Base-by-base conservation (phyloP, 2,797 vertebrate species). In the Atherinosoma microstoma region DNA sequence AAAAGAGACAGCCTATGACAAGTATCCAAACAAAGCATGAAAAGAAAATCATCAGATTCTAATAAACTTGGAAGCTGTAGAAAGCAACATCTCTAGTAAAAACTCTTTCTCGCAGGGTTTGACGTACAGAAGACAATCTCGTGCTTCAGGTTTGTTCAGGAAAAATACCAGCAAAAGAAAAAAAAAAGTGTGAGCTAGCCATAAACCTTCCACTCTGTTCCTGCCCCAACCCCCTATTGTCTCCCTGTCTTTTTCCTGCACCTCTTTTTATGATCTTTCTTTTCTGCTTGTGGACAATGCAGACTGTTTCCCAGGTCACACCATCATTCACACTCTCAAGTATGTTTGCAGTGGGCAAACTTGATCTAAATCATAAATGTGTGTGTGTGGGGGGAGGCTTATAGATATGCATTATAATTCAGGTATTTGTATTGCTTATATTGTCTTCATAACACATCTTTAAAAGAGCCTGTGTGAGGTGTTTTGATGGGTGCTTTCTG, bases 181-280 rank as follows among this genome's bases (percentile, higher is more conserved):
- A 32, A 32, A 70, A 82, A 78, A 83, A 82, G 89, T 77, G 89
- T 88, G 82, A 84, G 70, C 58, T 29, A 66, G 83, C 83, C 73
- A 73, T 91, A 92, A 93, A 92, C 79, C 73, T 84, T 75, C 80
- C 58, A 18, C 73, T 69, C 82, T 81, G 67, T 83, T 90, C 83
- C 87, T 87, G 76, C 74, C 85, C 86, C 85, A 86, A 77, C 78
- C 83, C 92, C 91, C 83, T 65, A 83, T 34, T 67, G 72, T 87
- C 85, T 90, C 70, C 78, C 49, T 75, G 76, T 82, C 89, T 78
- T 88, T 90, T 84, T 90, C 89, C 91, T 92, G 89, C 84, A 86
- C 89, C 87, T 90, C 82, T 86, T 87, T 94, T 93, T 91, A 93
- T 82, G 82, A 90, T 79, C 84, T 79, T 76, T 83, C 85, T 83